Evolutionary conservation across 53 echinoderm and acorn worm species (phyloP).

Genomic region (Luidia sarsii): DNA sequence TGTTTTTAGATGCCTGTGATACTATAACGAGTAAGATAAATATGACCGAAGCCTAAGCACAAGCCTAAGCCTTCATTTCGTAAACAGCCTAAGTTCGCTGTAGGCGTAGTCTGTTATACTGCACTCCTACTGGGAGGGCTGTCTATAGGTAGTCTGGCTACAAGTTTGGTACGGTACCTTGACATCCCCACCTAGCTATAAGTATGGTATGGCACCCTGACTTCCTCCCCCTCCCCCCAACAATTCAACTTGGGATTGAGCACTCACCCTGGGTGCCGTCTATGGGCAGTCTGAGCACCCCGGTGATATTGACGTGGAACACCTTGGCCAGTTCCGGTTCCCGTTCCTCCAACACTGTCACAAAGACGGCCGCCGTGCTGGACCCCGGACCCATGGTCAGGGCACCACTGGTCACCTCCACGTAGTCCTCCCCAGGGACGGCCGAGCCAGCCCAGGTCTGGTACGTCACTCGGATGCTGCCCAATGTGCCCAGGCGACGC

Average conservation of each 20-base stretch:
- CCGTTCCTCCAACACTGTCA: slow-evolving; percentile 66
- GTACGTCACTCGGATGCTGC: slow-evolving; percentile 79
- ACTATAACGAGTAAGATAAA: no score
- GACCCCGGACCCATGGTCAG: slow-evolving; percentile 61
- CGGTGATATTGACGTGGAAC: slow-evolving; percentile 92
- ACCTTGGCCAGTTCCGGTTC: slow-evolving; percentile 81
- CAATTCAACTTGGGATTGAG: no score
- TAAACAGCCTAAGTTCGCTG: no score
- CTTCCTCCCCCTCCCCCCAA: neutral
- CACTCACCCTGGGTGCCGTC: slow-evolving; percentile 60
- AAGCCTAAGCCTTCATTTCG: no score
- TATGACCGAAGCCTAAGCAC: no score
- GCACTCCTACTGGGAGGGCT: no score
- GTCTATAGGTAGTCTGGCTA: neutral
- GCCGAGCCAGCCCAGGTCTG: slow-evolving; percentile 77
- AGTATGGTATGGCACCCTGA: neutral
- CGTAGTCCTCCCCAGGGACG: slow-evolving; percentile 74
- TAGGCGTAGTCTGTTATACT: no score
- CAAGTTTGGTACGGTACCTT: neutral
- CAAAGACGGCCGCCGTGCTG: slow-evolving; percentile 63
- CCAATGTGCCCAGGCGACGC: slow-evolving; percentile 78
- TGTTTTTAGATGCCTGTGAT: no score
- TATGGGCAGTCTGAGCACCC: slow-evolving; percentile 65
- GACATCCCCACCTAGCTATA: neutral
- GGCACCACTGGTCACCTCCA: slow-evolving; percentile 66